Conservation (phyloP, 2,797 vertebrate genomes). For the Darevskia nairensis region DNA sequence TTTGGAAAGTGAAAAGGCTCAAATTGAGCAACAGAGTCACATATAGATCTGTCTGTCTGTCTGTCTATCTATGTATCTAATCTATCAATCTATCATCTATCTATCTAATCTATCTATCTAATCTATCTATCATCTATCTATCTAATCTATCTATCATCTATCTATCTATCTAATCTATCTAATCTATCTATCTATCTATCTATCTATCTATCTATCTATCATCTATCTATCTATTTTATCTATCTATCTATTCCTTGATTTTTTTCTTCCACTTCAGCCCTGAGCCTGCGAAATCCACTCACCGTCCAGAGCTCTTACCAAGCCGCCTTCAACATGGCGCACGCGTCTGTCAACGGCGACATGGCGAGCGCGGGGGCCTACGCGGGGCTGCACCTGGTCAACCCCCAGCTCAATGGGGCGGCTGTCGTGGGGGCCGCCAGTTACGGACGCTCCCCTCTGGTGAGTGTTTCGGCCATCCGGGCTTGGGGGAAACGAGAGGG, state of each 20-base stretch:
- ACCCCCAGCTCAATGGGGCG: slow-evolving; percentile 86
- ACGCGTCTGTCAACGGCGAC: slow-evolving; percentile 88
- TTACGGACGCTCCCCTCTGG: slow-evolving; percentile 87
- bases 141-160: not conserved
- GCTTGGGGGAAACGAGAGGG: not conserved
- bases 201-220: no score
- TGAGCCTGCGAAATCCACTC: slow-evolving; percentile 87
- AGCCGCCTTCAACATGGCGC: slow-evolving; percentile 85
- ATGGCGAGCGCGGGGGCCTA: slow-evolving; percentile 80
- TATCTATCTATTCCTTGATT: not conserved
- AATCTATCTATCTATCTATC: no score
- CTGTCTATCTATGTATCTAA: no score
- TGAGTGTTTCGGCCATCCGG: slow-evolving; percentile 63
- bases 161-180: not conserved
- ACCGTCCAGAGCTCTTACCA: slow-evolving; percentile 88
- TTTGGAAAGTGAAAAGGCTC: no score
- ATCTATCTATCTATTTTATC: not conserved
- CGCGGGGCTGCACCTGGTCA: slow-evolving; percentile 85
- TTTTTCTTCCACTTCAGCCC: slow-evolving; percentile 74
- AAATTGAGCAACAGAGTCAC: no score
- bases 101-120: no score
- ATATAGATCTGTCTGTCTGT: no score
- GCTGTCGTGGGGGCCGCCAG: slow-evolving; percentile 71
- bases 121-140: no score
- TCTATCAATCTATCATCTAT: no score